A percentile compares a stretch with the other conserved stretches of the same genome.
Evolutionary conservation across 2,797 vertebrate genomes (phyloP).

Genomic region (Acanthurus leucopareius): DNA sequence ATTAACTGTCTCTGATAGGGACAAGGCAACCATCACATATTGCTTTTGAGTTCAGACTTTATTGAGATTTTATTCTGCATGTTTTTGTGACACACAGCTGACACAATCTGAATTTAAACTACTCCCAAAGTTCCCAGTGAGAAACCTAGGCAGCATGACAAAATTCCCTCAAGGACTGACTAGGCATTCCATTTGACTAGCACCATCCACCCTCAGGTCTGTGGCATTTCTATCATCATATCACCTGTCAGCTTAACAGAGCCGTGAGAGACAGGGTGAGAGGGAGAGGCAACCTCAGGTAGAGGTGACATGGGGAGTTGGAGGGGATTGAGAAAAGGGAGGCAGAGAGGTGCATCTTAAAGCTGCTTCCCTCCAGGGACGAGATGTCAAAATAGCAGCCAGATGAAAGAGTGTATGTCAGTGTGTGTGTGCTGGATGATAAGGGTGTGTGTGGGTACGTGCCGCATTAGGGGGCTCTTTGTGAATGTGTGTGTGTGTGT

Average conservation of each 20-base stretch:
- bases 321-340: conserved; percentile 50
- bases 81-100: conserved; percentile 29
- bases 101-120: conserved; percentile 52
- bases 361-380: conserved; percentile 69
- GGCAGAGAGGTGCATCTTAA: conserved; percentile 65
- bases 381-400: conserved; percentile 72
- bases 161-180: conserved; percentile 64
- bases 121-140: conserved; percentile 41
- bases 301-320: conserved; percentile 48
- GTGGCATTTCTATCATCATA: conserved; percentile 69
- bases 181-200: conserved; percentile 61
- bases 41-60: conserved; percentile 3
- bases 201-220: conserved; percentile 55
- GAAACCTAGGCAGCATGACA: conserved; percentile 47
- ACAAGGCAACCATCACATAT: conserved; percentile 23
- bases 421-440: conserved; percentile 46
- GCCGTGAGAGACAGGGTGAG: conserved; percentile 56
- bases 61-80: conserved; percentile 19
- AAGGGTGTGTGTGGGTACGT: conserved; percentile 54
- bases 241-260: conserved; percentile 73
- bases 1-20: neutral
- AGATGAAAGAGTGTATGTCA: conserved; percentile 63
- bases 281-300: conserved; percentile 59
- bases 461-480: conserved; percentile 43
- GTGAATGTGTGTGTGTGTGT: conserved; percentile 25